Percentiles rank a stretch among this genome's conserved stretches.
Evolutionary conservation across 1,140 invertebrate species (phyloP).

Genomic region (Halesus radiatus): DNA sequence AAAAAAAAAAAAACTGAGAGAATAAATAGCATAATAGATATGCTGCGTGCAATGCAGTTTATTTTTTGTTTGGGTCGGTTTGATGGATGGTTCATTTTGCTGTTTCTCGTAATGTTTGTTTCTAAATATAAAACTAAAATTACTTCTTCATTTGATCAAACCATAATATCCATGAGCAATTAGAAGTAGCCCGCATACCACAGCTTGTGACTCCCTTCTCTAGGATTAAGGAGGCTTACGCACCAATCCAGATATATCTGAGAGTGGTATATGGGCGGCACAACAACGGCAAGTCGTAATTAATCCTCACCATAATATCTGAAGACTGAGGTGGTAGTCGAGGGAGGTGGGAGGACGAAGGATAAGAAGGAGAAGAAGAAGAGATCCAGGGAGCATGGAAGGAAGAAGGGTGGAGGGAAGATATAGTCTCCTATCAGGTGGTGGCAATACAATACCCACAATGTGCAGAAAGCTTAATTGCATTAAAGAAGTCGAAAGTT

Average conservation of each 20-base stretch:
- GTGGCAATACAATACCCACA: background rate
- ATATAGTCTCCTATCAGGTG: background rate
- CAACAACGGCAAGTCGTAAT: slow-evolving; percentile 44
- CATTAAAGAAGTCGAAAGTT: background rate
- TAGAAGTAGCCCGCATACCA: too few species aligned
- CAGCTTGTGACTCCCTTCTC: background rate
- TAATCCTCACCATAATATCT: slow-evolving; percentile 43
- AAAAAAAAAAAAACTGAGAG: too few species aligned
- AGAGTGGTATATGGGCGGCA: slow-evolving; percentile 14
- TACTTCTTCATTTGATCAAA: too few species aligned
- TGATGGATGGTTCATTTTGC: too few species aligned
- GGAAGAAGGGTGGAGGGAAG: too few species aligned
- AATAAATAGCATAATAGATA: too few species aligned
- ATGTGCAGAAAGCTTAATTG: slow-evolving; percentile 18
- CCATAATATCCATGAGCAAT: too few species aligned
- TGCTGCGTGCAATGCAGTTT: too few species aligned
- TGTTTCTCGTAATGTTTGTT: too few species aligned
- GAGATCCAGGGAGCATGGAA: too few species aligned
- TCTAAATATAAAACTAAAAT: too few species aligned
- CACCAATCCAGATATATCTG: slow-evolving; percentile 40
- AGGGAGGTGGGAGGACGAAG: background rate
- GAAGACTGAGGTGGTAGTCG: background rate
- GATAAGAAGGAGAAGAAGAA: background rate
- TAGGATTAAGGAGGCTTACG: slow-evolving; percentile 26
- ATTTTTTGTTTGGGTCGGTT: too few species aligned